Evolutionary conservation across 2,113 vertebrate species (phyloP).

Genomic region (Odontophorus gujanensis): DNA sequence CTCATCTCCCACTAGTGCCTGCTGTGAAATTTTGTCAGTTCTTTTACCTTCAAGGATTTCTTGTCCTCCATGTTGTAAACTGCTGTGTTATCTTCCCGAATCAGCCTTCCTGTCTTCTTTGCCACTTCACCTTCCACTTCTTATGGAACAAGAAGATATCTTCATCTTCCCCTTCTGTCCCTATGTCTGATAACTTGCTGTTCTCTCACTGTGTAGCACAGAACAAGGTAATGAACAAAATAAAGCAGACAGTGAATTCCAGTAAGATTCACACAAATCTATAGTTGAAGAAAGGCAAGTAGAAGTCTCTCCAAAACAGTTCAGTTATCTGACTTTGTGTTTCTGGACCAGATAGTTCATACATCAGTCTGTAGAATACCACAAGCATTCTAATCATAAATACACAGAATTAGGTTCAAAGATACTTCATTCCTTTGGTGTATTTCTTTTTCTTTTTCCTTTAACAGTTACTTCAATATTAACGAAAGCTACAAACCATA

Average conservation of each 20-base stretch:
- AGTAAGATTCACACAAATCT: conserved; percentile 10
- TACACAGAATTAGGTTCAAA: neutral
- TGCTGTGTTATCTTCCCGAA: neutral
- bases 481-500: neutral
- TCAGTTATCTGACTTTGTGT: neutral
- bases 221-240: neutral
- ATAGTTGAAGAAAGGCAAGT: neutral
- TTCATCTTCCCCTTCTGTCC: neutral
- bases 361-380: neutral
- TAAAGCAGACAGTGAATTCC: neutral
- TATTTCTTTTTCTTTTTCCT: neutral
- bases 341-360: neutral
- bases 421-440: neutral
- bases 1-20: conserved; percentile 21
- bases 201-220: neutral
- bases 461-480: neutral
- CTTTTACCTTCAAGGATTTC: conserved; percentile 11
- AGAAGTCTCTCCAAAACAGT: neutral
- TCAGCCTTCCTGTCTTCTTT: neutral
- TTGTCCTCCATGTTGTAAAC: conserved; percentile 10
- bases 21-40: conserved; percentile 53
- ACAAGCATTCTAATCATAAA: neutral
- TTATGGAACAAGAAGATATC: neutral
- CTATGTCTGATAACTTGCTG: neutral
- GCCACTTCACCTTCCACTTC: conserved; percentile 5